Evolutionary conservation across 2,113 vertebrate species (phyloP).

Genomic region (Mionectes macconnelli): DNA sequence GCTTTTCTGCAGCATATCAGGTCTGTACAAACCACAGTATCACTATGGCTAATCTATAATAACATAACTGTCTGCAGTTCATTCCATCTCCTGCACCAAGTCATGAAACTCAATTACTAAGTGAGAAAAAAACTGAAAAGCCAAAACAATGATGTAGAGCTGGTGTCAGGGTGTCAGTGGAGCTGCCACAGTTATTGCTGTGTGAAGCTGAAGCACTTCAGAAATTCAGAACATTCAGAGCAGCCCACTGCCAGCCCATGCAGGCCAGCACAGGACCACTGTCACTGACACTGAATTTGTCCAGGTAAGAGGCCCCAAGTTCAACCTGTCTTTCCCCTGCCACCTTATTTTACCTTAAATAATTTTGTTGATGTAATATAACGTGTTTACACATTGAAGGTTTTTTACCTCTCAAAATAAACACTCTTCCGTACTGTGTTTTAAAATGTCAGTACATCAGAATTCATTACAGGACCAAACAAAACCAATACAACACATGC

Average conservation of each 20-base stretch:
- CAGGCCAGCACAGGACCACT: neutral
- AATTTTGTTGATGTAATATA: neutral
- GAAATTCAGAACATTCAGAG: neutral
- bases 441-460: neutral
- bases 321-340: neutral
- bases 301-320: neutral
- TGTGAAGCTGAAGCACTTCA: neutral
- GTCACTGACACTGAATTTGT: neutral
- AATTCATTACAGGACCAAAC: neutral
- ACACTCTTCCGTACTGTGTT: neutral
- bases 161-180: neutral
- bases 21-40: slow-evolving; percentile 4
- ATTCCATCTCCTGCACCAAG: neutral
- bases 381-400: fast-evolving
- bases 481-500: neutral
- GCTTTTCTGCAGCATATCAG: slow-evolving; percentile 20
- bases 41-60: slow-evolving; percentile 36
- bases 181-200: neutral
- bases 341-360: neutral
- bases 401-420: neutral
- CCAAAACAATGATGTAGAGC: neutral
- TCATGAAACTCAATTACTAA: slow-evolving; percentile 53
- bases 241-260: neutral
- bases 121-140: neutral
- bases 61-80: slow-evolving; percentile 13